These are phyloP conservation scores for Physeter macrocephalus DNA, from an alignment of 2,113 vertebrate genomes.

Conservation along the genomic window DNA sequence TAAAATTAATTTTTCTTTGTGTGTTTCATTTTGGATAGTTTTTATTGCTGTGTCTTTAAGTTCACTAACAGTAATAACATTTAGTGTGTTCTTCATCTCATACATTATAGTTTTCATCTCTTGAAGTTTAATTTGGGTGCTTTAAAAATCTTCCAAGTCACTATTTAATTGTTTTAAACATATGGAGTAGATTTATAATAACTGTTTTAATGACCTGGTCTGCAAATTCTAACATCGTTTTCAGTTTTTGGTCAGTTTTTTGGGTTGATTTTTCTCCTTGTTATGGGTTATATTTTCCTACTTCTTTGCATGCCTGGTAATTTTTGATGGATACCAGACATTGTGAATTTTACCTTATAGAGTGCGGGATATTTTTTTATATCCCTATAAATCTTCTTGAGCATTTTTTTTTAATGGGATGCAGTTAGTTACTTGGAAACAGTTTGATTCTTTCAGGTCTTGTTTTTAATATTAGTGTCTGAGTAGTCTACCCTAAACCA, in stretches of 20 bases:
- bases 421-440: background rate
- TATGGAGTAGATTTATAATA: background rate
- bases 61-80: background rate
- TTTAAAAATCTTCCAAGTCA: background rate
- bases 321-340: background rate
- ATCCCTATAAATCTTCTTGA: constrained; percentile 1
- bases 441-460: background rate
- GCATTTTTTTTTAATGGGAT: background rate
- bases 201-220: background rate
- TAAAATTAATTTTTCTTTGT: background rate
- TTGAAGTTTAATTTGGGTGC: background rate
- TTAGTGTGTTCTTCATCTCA: background rate
- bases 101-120: background rate
- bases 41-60: background rate
- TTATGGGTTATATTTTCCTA: background rate
- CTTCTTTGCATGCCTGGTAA: background rate
- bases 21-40: background rate
- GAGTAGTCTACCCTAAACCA: background rate
- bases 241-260: background rate
- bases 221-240: constrained; percentile 8
- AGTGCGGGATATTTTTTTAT: constrained; percentile 13
- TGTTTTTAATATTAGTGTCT: constrained; percentile 20
- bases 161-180: background rate
- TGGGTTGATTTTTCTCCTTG: background rate
- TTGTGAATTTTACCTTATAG: background rate